Percentiles rank a stretch among this genome's conserved stretches.
phyloP scores from a whole-genome alignment of 2,797 vertebrate species.

The Brachymystax lenok region DNA sequence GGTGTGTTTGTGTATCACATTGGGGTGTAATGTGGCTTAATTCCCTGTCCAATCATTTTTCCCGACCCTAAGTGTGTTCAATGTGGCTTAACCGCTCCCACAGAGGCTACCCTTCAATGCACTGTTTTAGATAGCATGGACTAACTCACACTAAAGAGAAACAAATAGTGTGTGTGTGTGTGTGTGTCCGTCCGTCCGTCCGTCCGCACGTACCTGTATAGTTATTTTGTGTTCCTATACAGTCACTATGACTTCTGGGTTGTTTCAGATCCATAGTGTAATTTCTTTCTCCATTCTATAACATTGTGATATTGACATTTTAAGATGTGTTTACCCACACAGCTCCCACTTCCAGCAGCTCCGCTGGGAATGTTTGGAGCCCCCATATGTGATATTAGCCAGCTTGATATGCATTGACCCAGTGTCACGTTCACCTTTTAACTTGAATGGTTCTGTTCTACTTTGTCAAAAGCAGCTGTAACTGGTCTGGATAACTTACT shows the following conservation, averaged over 20 bases:
- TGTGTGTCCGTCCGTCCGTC: no score
- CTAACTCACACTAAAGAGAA: constrained; percentile 25
- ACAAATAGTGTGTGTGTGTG: no score
- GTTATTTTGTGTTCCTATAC: background rate
- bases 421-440: constrained; percentile 52
- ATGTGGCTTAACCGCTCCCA: constrained; percentile 60
- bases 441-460: constrained; percentile 2
- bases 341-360: constrained; percentile 28
- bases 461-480: no score
- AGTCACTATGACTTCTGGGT: background rate
- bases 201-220: background rate
- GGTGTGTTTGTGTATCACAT: constrained; percentile 50
- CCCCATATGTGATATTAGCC: constrained; percentile 64
- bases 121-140: constrained; percentile 35
- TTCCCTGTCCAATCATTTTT: constrained; percentile 56
- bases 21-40: constrained; percentile 61
- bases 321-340: constrained; percentile 26
- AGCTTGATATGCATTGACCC: constrained; percentile 74
- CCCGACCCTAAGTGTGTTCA: constrained; percentile 48
- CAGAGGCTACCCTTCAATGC: constrained; percentile 34
- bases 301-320: constrained; percentile 40
- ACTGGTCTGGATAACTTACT: no score
- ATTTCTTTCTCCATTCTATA: background rate
- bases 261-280: background rate
- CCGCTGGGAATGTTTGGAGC: background rate